These are phyloP conservation scores for Gonatopus flavifemur DNA, from an alignment of 1,140 invertebrate species.

Conservation along the genomic window DNA sequence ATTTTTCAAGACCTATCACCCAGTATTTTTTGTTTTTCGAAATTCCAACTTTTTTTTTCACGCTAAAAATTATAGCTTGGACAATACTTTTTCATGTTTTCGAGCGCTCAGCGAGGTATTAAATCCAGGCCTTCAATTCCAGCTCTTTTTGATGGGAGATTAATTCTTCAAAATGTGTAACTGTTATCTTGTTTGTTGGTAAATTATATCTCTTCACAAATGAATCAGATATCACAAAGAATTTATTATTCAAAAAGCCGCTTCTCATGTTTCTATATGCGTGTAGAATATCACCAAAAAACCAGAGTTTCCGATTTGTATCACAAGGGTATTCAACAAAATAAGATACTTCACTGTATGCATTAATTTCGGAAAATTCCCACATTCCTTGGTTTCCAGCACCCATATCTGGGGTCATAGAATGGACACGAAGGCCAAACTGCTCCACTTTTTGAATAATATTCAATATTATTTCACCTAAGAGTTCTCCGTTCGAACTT, in stretches of 20 bases:
- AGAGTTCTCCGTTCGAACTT: neutral
- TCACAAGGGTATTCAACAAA: conserved; percentile 10
- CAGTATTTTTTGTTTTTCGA: too few relatives aligned
- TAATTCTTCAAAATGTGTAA: conserved; percentile 1
- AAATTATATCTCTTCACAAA: conserved; percentile 10
- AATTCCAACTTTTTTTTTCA: too few relatives aligned
- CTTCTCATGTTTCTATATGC: conserved; percentile 8
- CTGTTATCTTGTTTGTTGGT: neutral
- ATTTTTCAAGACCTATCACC: too few relatives aligned
- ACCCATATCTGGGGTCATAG: conserved; percentile 12
- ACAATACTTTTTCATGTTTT: too few relatives aligned
- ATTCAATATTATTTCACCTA: neutral
- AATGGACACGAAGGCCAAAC: conserved; percentile 1
- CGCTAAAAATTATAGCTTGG: too few relatives aligned
- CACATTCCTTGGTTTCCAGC: conserved; percentile 1
- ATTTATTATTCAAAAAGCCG: conserved; percentile 10
- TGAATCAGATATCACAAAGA: neutral
- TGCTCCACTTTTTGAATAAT: conserved; percentile 4
- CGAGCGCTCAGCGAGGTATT: too few relatives aligned
- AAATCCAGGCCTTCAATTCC: too few relatives aligned
- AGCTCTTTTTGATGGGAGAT: neutral
- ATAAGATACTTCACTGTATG: conserved; percentile 4
- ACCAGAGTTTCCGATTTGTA: conserved; percentile 3
- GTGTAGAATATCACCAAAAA: conserved; percentile 8
- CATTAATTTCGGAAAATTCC: conserved; percentile 1